These are phyloP conservation scores for Achroia grisella DNA, from an alignment of 1,140 invertebrate species.

Conservation along the genomic window DNA sequence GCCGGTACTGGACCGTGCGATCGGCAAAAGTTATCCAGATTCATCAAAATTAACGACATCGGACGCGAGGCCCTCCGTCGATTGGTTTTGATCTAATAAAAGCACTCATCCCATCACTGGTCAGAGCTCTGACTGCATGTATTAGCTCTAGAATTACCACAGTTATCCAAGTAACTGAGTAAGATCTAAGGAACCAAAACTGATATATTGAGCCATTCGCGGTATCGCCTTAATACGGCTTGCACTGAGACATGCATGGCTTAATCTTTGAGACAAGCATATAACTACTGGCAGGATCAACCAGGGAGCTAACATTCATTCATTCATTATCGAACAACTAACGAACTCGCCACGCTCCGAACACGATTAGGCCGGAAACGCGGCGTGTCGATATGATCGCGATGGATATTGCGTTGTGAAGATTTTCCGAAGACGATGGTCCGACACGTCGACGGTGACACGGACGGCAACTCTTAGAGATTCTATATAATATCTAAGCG, in stretches of 20 bases:
- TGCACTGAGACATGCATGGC: slow-evolving; percentile 87
- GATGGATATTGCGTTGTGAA: too few species aligned
- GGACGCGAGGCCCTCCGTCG: slow-evolving; percentile 73
- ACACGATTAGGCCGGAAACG: too few species aligned
- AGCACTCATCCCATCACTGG: slow-evolving; percentile 79
- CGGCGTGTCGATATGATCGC: too few species aligned
- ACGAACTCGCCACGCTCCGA: too few species aligned
- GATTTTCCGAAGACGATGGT: too few species aligned
- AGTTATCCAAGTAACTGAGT: slow-evolving; percentile 95
- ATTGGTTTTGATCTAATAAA: slow-evolving; percentile 78
- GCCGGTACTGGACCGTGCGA: slow-evolving; percentile 83
- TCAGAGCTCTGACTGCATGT: slow-evolving; percentile 82
- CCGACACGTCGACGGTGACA: too few species aligned
- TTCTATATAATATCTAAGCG: too few species aligned
- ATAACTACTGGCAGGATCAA: slow-evolving; percentile 85
- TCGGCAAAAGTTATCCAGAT: slow-evolving; percentile 87
- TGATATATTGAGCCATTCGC: slow-evolving; percentile 88
- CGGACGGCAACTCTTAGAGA: too few species aligned
- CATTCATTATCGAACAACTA: too few species aligned
- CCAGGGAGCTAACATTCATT: slow-evolving; percentile 75
- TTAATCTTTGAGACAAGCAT: slow-evolving; percentile 87
- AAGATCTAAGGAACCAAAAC: too few species aligned
- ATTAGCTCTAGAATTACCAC: slow-evolving; percentile 92
- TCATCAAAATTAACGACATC: slow-evolving; percentile 76
- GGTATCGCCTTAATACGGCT: slow-evolving; percentile 81